A percentile compares a stretch with the other conserved stretches of the same genome.
Evolutionary conservation across 2,113 vertebrate species (phyloP).

Genomic region (Haemorhous mexicanus): DNA sequence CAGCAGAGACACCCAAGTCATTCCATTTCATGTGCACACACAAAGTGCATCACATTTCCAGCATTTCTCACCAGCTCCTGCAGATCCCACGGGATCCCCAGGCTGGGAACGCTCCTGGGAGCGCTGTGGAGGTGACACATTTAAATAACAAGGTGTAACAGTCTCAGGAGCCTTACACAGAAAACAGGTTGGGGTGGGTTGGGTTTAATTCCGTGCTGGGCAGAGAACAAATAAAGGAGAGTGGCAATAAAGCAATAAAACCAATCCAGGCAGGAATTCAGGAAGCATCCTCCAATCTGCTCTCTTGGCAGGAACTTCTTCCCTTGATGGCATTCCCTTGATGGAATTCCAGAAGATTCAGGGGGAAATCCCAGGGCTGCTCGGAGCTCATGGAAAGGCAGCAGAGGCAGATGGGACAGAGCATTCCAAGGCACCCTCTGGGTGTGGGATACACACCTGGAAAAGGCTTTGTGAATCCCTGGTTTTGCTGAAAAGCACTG

Average conservation of each 20-base stretch:
- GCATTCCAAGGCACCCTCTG: not conserved
- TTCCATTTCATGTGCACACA: fast-evolving
- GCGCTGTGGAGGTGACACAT: fast-evolving
- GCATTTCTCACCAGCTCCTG: not conserved
- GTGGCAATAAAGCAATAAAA: not conserved
- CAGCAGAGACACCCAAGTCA: not conserved
- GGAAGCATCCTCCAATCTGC: not conserved
- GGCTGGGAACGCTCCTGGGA: not conserved
- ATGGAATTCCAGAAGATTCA: not conserved
- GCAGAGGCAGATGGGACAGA: not conserved
- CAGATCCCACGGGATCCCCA: not conserved
- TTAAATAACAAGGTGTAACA: not conserved
- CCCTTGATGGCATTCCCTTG: fast-evolving
- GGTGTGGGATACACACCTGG: fast-evolving
- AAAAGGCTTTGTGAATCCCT: not conserved
- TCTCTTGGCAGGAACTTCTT: not conserved
- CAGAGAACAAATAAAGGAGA: not conserved
- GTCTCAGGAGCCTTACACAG: not conserved
- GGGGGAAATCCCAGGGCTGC: not conserved
- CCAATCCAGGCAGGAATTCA: not conserved
- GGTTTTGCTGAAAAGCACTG: no score
- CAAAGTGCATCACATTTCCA: not conserved
- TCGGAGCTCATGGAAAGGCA: fast-evolving
- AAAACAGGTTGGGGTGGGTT: not conserved
- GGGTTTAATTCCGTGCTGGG: fast-evolving